Percentiles rank a stretch among this genome's conserved stretches.
Evolutionary conservation across 2,888 invertebrate genomes (phyloP).

Genomic region (Limenitis camilla): DNA sequence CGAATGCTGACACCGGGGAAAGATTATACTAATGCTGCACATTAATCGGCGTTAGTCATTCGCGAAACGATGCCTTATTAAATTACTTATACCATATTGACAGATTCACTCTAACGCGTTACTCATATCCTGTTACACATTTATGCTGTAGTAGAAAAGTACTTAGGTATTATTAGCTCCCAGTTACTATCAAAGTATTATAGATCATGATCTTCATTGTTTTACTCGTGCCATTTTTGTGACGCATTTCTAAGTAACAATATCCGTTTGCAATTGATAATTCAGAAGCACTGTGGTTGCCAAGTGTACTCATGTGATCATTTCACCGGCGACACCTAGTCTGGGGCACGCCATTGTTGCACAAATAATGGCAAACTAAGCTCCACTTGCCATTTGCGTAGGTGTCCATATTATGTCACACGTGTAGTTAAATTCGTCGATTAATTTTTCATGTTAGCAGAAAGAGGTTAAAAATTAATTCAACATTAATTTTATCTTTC

Average conservation of each 20-base stretch:
- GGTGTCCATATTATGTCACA: no score
- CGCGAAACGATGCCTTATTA: constrained; percentile 21
- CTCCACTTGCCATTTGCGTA: constrained; percentile 35
- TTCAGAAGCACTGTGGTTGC: constrained; percentile 33
- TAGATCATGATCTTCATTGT: neutral
- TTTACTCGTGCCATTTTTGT: constrained; percentile 5
- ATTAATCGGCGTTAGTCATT: constrained; percentile 25
- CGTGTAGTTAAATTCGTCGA: no score
- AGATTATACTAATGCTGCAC: constrained; percentile 29
- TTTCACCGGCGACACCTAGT: constrained; percentile 60
- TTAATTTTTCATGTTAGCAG: no score
- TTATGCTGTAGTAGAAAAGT: neutral
- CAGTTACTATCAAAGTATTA: neutral
- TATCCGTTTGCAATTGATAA: constrained; percentile 26
- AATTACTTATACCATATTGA: constrained; percentile 14
- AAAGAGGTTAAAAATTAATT: no score
- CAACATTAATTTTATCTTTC: no score
- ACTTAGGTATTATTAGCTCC: neutral
- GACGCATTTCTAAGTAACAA: constrained; percentile 16
- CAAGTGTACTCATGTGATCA: constrained; percentile 48
- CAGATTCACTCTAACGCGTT: constrained; percentile 1
- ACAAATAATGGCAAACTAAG: constrained; percentile 47
- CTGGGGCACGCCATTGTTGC: constrained; percentile 55
- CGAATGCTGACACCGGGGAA: constrained; percentile 40
- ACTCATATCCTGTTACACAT: constrained; percentile 4